Evolutionary conservation across 2,888 invertebrate species (phyloP), one percentile per base, ranked within the genome.

Genomic region (Sepioteuthis lessoniana): DNA sequence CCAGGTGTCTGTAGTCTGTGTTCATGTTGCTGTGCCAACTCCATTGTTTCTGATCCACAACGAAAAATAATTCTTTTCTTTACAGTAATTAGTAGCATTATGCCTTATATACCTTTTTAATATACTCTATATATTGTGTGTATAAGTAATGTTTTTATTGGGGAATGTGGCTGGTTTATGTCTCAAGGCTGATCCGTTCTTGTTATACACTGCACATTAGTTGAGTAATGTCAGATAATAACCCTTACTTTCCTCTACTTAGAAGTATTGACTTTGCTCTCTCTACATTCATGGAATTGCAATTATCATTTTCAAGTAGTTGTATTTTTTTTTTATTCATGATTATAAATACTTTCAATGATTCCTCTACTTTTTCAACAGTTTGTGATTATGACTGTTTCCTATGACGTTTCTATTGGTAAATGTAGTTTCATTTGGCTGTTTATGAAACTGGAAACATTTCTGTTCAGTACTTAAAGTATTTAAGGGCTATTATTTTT

Each of bases 211-310:
- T n/a, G n/a, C 76, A 76, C 76, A 76, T 76, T 76, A 76, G 47
- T 91, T 91, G 91, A 31, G 91, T 47, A 42, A 42, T 91, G 91
- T 38, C n/a, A 47, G 42, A 91, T 91, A 47, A 91, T 46, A 91
- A 91, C 91, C 91, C 42, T 31, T 31, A 46, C 42, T 46, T 38
- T 38, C 37, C n/a, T 46, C 91, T 94, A 35, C 35, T 38, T 76
- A 76, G 35, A n/a, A 38, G 90, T 35, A 47, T 37, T 46, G 76
- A 35, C 50, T 50, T 90, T 50, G 94, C 94, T 93, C 46, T 93
- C 21, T 90, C 55, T 92, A 93, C 94, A 46, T 94, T 60, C 38
- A 46, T 55, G 60, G 90, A 93, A 94, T 94, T 94, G 47, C 76
- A n/a, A 46, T 93, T 46, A 90, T 94, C 93, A 93, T 90, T 76